A percentile compares a stretch with the other conserved stretches of the same genome.
These are phyloP conservation scores for Tillus elongatus DNA, from an alignment of 2,888 invertebrate genomes.

Conservation along the genomic window DNA sequence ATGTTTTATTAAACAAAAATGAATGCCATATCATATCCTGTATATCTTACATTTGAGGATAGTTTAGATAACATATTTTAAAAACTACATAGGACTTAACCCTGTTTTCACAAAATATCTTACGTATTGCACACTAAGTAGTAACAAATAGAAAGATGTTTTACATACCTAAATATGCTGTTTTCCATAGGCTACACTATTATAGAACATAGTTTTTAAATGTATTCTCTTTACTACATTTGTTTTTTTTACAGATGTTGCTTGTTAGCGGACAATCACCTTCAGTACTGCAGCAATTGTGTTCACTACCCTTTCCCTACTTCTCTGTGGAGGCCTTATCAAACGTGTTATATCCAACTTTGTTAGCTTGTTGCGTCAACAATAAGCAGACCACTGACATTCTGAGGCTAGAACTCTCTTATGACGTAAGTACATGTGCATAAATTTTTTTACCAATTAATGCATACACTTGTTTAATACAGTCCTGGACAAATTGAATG, in stretches of 20 bases:
- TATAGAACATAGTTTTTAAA: neutral
- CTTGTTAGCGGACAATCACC: slow-evolving; percentile 67
- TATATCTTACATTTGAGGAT: too few species aligned
- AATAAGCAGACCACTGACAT: slow-evolving; percentile 65
- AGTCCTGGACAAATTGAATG: too few species aligned
- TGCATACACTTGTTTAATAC: too few species aligned
- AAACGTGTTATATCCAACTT: slow-evolving; percentile 66
- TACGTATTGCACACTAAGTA: too few species aligned
- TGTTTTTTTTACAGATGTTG: slow-evolving; percentile 49
- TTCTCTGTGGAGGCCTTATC: slow-evolving; percentile 67
- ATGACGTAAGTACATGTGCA: slow-evolving; percentile 51
- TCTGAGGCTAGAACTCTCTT: slow-evolving; percentile 61
- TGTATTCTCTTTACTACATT: slow-evolving; percentile 9
- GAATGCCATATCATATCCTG: too few species aligned
- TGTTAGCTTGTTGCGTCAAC: slow-evolving; percentile 60
- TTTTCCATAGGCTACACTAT: neutral
- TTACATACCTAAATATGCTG: too few species aligned
- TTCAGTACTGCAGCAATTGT: slow-evolving; percentile 75
- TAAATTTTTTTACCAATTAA: too few species aligned
- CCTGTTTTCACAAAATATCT: too few species aligned
- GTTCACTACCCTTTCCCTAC: slow-evolving; percentile 77
- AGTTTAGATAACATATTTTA: too few species aligned
- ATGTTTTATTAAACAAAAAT: too few species aligned
- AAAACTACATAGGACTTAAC: too few species aligned
- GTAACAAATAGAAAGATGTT: too few species aligned